These are phyloP conservation scores for Orchesella cincta DNA, from an alignment of 1,140 invertebrate genomes.

Conservation along the genomic window DNA sequence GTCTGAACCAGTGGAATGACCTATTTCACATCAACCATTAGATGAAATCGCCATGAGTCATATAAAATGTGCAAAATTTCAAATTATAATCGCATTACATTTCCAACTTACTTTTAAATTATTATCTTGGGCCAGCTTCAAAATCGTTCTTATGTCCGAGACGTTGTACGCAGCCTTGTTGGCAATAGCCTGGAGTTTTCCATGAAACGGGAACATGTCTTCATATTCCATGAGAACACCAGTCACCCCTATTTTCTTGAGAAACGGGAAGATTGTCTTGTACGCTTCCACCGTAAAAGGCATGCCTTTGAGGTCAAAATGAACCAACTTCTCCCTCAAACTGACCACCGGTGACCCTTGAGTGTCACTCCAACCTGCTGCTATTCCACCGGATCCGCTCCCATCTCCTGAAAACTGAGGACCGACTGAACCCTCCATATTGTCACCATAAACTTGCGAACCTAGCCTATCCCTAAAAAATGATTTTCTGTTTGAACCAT, in stretches of 20 bases:
- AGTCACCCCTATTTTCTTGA: constrained; percentile 68
- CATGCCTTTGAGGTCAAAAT: constrained; percentile 88
- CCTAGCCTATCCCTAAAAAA: neutral
- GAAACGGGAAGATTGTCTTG: constrained; percentile 70
- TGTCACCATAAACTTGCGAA: neutral
- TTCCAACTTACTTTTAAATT: constrained; percentile 56
- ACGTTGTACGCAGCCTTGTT: constrained; percentile 61
- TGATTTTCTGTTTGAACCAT: neutral
- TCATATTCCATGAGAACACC: constrained; percentile 61
- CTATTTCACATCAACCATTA: too few species aligned
- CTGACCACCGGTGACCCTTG: neutral
- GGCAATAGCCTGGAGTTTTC: constrained; percentile 60
- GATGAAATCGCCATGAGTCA: too few species aligned
- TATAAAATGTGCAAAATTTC: too few species aligned
- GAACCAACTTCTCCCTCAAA: constrained; percentile 62
- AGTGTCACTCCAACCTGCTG: neutral
- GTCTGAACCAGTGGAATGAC: constrained; percentile 64
- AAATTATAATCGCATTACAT: too few species aligned
- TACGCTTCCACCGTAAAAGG: constrained; percentile 75
- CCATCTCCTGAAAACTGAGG: neutral
- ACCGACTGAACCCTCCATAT: neutral
- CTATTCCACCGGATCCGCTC: neutral
- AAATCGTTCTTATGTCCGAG: constrained; percentile 56
- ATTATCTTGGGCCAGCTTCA: constrained; percentile 57
- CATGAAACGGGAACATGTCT: constrained; percentile 62